Conservation (phyloP, 2,888 invertebrate species). For the Formica aserva region DNA sequence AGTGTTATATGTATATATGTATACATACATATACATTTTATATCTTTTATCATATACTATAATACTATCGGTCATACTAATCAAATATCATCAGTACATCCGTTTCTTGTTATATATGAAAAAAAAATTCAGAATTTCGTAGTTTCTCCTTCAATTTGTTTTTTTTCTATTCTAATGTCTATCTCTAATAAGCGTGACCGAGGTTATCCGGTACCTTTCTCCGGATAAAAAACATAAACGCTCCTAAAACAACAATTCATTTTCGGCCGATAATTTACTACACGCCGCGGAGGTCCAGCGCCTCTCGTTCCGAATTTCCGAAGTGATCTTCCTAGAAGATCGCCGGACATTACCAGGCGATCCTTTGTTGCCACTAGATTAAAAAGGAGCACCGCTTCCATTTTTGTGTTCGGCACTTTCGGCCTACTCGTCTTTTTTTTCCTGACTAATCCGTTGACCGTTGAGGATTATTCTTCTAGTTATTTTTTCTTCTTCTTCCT, state of each 20-base stretch:
- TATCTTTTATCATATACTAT: neutral
- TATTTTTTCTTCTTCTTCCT: conserved; percentile 38
- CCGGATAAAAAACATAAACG: neutral
- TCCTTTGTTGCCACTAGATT: conserved; percentile 71
- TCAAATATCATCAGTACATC: neutral
- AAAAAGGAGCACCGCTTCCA: conserved; percentile 59
- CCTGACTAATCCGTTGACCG: conserved; percentile 14
- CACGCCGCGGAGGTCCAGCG: conserved; percentile 23
- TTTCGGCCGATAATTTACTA: conserved; percentile 66
- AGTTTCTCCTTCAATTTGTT: neutral
- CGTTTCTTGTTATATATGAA: neutral
- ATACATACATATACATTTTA: too few species aligned
- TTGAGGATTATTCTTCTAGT: conserved; percentile 52
- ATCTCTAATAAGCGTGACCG: neutral
- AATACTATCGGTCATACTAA: neutral
- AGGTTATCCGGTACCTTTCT: conserved; percentile 28
- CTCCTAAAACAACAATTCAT: conserved; percentile 70
- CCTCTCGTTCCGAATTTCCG: conserved; percentile 55
- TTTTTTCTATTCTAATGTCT: neutral
- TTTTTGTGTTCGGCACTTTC: conserved; percentile 26
- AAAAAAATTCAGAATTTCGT: neutral
- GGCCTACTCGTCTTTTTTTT: conserved; percentile 11
- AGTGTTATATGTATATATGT: too few species aligned
- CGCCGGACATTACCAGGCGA: conserved; percentile 47
- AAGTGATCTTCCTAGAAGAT: conserved; percentile 65